Conservation (phyloP, 1,140 invertebrate genomes). For the Atta colombica region DNA sequence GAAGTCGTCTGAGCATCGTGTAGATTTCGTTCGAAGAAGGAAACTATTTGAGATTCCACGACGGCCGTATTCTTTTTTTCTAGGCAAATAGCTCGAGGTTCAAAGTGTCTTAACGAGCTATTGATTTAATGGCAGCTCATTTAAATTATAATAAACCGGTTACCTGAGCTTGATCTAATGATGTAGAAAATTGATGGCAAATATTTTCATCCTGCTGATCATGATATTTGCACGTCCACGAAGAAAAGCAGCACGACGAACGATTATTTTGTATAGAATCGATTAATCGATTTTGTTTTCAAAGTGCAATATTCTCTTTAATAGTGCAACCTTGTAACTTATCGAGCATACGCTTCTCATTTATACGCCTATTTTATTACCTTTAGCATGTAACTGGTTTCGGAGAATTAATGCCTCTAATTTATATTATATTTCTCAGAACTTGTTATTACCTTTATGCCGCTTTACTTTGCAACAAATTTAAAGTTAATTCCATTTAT, state of each 20-base stretch:
- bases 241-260: constrained; percentile 6
- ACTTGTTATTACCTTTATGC: constrained; percentile 25
- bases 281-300: constrained; percentile 45
- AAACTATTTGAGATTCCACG: constrained; percentile 15
- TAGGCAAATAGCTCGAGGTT: constrained; percentile 30
- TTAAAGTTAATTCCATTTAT: constrained; percentile 38
- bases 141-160: constrained; percentile 66
- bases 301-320: constrained; percentile 19
- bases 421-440: constrained; percentile 56
- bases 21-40: not conserved
- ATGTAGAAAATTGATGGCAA: constrained; percentile 19
- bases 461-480: constrained; percentile 15
- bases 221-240: not conserved
- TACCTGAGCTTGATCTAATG: constrained; percentile 31
- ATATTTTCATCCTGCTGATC: not conserved
- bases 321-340: constrained; percentile 30
- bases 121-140: constrained; percentile 46
- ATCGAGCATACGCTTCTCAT: constrained; percentile 19
- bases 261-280: not conserved
- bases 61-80: not conserved
- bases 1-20: not conserved
- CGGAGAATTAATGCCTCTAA: constrained; percentile 48
- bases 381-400: constrained; percentile 31
- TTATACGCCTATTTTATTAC: constrained; percentile 48
- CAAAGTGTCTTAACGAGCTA: constrained; percentile 56